Evolutionary conservation across 2,797 vertebrate species (phyloP), one percentile per base, ranked within the genome.

Genomic region (Naso thynnoides): DNA sequence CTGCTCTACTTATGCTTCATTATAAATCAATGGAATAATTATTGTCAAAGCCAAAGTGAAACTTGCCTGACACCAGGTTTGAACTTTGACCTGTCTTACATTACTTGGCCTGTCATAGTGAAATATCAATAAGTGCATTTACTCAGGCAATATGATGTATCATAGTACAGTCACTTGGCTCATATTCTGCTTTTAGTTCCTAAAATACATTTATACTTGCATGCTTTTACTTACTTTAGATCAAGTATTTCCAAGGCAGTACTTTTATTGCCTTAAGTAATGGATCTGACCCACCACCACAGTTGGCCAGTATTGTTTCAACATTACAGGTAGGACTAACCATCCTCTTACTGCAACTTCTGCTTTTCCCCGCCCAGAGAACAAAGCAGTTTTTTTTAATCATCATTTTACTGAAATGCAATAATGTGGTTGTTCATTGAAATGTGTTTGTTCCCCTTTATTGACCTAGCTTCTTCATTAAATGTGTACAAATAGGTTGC

Each of bases 331-430:
- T 18, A 6, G 31, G 18, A 48, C 29, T 57, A 47, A 69, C 6
- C 3, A 1, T 49, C 78, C 6, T 61, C 53, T 84, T 69, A 73
- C 73, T 49, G 3, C 5, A 7, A 69, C 81, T 86, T 86, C 79
- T 89, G 72, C 80, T 88, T 88, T 19, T 67, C 3, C 6, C 1
- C 4, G 36, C 7, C 11, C 19, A 41, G 3, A 55, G 10, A 45
- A 44, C 9, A 41, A 36, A 36, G 11, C 8, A 8, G 44, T 2
- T 0, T 2, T 26, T 58, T 38, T 42, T 8, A 45, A 15, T 23
- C 9, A 31, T n/a, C 13, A 60, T 10, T 39, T 6, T 0, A 3
- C 19, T 50, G 4, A 4, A 16, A 41, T 3, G 3, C 5, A 38
- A 21, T 42, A 2, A 66, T 21, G 3, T 24, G 23, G 36, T 26